Evolutionary conservation across 2,797 vertebrate genomes (phyloP), one percentile per base, ranked within the genome.

Genomic region (Hoplostethus atlanticus): DNA sequence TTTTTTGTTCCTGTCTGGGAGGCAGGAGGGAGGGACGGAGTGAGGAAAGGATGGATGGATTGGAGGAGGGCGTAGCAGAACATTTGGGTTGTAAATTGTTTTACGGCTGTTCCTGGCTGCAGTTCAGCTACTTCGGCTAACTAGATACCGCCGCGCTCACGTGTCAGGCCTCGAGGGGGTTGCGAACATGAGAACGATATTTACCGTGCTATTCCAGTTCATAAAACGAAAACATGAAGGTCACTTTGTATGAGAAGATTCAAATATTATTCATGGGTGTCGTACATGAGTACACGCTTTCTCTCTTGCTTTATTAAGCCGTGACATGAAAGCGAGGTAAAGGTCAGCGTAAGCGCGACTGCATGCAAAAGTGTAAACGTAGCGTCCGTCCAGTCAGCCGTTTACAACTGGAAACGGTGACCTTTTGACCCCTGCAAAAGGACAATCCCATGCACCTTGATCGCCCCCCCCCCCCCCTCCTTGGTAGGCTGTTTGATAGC

Each of bases 1-100:
- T 68, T 63, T 67, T 38, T 81, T 80, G 81, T 80, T 83, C 44
- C 62, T 66, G 69, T 38, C 76, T 73, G 38, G 38, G 36, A 74
- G 80, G 51, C 53, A 60, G 36, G 21, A 63, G 53, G 30, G 47
- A 66, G 36, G 61, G 11, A n/a, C 16, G 25, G 34, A 60, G 30
- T 71, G 63, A 38, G 61, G 53, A 9, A 9, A 11, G 31, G 31
- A 25, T 30, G 30, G 42, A 64, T 25, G 61, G 10, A 16, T n/a
- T n/a, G 25, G 34, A 60, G 31, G 73, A 65, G 44, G 61, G 56
- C 28, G 36, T 15, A 46, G 25, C 48, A n/a, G 55, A 34, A 58
- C 2, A 1, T 64, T 68, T 59, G 6, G 21, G n/a, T 74, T 62
- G 21, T 51, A 48, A 58, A 73, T 55, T 65, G 61, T 69, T 21